Evolutionary conservation across 1,140 invertebrate species (phyloP), one percentile per base, ranked within the genome.

Genomic region (Triops cancriformis): DNA sequence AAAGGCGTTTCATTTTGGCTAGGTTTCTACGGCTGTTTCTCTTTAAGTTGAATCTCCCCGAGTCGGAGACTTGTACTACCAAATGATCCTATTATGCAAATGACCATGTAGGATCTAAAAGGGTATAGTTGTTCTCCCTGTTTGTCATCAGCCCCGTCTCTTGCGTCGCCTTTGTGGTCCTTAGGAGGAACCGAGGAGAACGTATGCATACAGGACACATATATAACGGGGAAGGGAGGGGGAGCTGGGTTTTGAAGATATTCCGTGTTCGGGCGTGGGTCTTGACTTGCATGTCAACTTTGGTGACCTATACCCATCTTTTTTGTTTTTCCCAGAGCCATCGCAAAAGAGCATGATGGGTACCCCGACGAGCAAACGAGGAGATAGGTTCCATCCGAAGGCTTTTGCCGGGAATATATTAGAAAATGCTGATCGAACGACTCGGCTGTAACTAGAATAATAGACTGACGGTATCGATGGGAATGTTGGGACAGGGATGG

Each of bases 81-180:
- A 64, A 64, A 64, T 64, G 51, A 64, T 64, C 51, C n/a, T 64
- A 64, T 64, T 64, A 64, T 64, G n/a, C n/a, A 64, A n/a, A 64
- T 64, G 51, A 11, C 51, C 51, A 2, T 64, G 51, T 64, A 64
- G 51, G 51, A 64, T 23, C 18, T 64, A 18, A 64, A 64, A 64
- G 51, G 51, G 18, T 23, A 64, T 64, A 64, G 51, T n/a, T 64
- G 51, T 64, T 64, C 51, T 64, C 51, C 51, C n/a, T 64, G 51
- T 64, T 64, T 64, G 51, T 64, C 51, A 64, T 64, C 51, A 10
- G 14, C 23, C 51, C 51, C 51, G 51, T 64, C 51, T 64, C 51
- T 37, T 64, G 51, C n/a, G 51, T 64, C 14, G 18, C 51, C 9
- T 14, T 64, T 64, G 51, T n/a, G 51, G n/a, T 64, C 51, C 51